Conservation (phyloP, 2,113 vertebrate species). For the Antechinus flavipes region DNA sequence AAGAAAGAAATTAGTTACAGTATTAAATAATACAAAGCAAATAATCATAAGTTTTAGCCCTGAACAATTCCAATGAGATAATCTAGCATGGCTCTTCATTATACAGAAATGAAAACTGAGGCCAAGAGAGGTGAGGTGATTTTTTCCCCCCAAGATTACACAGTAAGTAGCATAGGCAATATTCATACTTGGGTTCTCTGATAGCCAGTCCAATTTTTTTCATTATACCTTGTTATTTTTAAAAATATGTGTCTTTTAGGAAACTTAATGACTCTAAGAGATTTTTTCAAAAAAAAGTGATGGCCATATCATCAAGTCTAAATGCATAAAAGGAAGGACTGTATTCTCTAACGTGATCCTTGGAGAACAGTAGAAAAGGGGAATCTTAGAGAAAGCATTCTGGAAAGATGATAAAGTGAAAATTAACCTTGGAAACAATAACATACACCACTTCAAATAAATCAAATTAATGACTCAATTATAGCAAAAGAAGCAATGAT, state of each 20-base stretch:
- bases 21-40: conserved; percentile 26
- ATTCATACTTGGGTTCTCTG: background rate
- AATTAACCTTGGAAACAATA: background rate
- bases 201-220: background rate
- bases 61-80: background rate
- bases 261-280: background rate
- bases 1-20: conserved; percentile 42
- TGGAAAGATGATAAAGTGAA: background rate
- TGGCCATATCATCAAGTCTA: background rate
- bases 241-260: background rate
- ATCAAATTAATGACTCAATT: background rate
- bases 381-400: background rate
- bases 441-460: no score
- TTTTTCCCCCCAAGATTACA: background rate
- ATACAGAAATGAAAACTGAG: background rate
- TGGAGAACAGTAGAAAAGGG: background rate
- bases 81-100: background rate
- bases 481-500: background rate
- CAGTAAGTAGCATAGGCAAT: background rate
- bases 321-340: background rate
- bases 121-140: background rate
- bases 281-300: background rate
- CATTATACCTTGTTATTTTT: background rate
- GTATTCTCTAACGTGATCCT: background rate
- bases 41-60: background rate